A percentile compares a stretch with the other conserved stretches of the same genome.
Evolutionary conservation across 2,113 vertebrate genomes (phyloP).

Genomic region (Leptobrachium leishanense): DNA sequence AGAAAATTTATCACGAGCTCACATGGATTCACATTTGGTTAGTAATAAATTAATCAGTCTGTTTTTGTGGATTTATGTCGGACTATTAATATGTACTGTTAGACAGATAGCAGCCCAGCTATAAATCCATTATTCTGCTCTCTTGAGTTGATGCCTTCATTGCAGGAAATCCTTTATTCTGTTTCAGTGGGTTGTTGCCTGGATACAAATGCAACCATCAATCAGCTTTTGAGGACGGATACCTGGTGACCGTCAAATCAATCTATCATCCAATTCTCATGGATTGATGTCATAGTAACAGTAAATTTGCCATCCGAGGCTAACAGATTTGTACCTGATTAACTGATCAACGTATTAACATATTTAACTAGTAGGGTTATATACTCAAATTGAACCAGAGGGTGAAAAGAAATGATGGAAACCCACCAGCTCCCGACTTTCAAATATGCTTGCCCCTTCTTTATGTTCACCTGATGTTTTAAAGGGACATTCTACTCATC

Average conservation of each 20-base stretch:
- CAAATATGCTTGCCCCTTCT: no score
- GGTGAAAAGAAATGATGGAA: no score
- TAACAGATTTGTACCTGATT: background rate
- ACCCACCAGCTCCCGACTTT: no score
- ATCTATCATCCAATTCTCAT: constrained; percentile 32
- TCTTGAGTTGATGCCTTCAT: constrained; percentile 15
- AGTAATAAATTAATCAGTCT: constrained; percentile 25
- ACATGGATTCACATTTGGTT: background rate
- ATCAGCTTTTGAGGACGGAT: constrained; percentile 4
- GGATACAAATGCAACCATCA: constrained; percentile 2
- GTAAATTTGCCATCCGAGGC: background rate
- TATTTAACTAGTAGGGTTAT: no score
- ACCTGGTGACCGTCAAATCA: constrained; percentile 24
- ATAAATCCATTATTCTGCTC: constrained; percentile 28
- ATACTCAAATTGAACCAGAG: no score
- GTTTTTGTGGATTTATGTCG: constrained; percentile 3
- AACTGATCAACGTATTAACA: background rate
- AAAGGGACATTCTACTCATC: no score
- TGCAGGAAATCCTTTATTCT: constrained; percentile 27
- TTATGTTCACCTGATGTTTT: no score
- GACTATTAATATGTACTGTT: background rate
- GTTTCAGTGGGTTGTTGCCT: background rate
- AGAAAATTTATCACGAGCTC: constrained; percentile 11
- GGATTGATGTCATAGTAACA: constrained; percentile 33
- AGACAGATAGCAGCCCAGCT: background rate